Evolutionary conservation across 2,113 vertebrate genomes (phyloP).

Genomic region (Sorex araneus): DNA sequence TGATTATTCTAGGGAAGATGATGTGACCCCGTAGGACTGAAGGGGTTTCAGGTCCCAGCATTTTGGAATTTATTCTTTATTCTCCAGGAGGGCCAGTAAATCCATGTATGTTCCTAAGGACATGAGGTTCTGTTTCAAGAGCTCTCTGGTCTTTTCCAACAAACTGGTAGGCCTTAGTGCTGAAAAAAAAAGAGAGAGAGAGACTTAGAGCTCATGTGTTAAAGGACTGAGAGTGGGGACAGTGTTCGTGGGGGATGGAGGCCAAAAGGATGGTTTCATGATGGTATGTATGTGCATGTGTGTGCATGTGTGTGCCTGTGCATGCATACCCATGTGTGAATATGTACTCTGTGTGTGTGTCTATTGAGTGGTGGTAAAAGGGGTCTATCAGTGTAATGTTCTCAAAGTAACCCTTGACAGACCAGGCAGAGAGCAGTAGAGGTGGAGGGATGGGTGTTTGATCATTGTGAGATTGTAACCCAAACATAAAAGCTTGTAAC

Average conservation of each 20-base stretch:
- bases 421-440: too few species aligned
- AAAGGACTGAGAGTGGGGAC: background rate
- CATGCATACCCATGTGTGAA: too few species aligned
- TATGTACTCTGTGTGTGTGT: too few species aligned
- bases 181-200: background rate
- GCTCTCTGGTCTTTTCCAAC: background rate
- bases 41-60: background rate
- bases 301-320: too few species aligned
- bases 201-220: background rate
- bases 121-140: background rate
- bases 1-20: background rate
- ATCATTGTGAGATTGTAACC: too few species aligned
- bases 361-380: too few species aligned
- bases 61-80: background rate
- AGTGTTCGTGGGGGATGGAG: background rate
- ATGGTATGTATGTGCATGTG: too few species aligned
- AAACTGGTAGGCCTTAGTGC: background rate
- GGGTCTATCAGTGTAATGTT: too few species aligned
- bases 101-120: background rate
- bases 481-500: too few species aligned
- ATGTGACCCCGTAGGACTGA: conserved; percentile 27
- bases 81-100: background rate
- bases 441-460: too few species aligned
- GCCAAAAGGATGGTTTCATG: background rate
- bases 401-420: too few species aligned